phyloP scores from a whole-genome alignment of 2,113 vertebrate genomes.

The Anguilla rostrata region DNA sequence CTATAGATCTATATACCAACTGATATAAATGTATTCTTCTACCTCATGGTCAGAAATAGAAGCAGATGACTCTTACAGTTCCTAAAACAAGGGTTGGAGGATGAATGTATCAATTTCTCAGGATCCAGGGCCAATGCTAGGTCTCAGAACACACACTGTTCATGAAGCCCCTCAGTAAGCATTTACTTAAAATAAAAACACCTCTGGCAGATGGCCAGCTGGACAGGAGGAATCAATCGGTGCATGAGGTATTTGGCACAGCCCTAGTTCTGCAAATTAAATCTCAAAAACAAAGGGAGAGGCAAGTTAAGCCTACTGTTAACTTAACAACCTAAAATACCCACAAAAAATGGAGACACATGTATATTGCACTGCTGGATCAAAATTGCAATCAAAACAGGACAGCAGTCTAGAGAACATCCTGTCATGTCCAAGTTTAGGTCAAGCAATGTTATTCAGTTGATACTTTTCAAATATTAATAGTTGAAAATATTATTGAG shows the following conservation, averaged over 20 bases:
- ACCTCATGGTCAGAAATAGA: no score
- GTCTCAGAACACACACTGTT: background rate
- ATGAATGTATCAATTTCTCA: no score
- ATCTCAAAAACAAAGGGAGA: background rate
- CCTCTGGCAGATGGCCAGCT: background rate
- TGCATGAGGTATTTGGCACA: no score
- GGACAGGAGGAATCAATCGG: background rate
- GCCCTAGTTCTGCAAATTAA: background rate
- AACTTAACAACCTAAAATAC: background rate
- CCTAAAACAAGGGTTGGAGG: no score
- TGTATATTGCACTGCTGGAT: background rate
- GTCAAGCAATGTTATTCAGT: no score
- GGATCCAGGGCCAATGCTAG: background rate
- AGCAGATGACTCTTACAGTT: no score
- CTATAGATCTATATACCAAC: background rate
- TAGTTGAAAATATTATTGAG: background rate
- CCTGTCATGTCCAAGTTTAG: background rate
- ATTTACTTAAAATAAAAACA: background rate
- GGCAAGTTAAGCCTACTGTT: background rate
- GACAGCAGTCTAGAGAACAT: background rate
- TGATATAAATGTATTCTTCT: no score
- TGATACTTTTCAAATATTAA: background rate
- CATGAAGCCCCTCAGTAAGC: background rate
- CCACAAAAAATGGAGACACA: background rate
- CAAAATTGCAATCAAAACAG: background rate